A percentile compares a stretch with the other conserved stretches of the same genome.
These are phyloP conservation scores for Diplodus puntazzo DNA, from an alignment of 2,797 vertebrate species.

Conservation along the genomic window DNA sequence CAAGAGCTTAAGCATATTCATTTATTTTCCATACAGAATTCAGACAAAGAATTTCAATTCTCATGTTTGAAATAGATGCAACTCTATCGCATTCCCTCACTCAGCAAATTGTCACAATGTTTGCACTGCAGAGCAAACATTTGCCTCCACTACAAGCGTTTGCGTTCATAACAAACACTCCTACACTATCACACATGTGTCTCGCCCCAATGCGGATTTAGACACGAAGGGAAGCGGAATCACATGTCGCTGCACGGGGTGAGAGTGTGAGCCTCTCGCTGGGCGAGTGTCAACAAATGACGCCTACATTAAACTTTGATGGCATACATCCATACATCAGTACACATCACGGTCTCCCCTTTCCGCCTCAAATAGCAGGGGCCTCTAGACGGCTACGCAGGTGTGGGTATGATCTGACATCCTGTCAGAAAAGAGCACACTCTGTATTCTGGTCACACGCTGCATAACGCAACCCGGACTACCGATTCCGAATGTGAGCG, in stretches of 20 bases:
- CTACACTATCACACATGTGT: constrained; percentile 21
- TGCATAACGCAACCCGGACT: constrained; percentile 36
- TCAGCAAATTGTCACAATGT: constrained; percentile 55
- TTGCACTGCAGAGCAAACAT: constrained; percentile 55
- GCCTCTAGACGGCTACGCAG: constrained; percentile 12
- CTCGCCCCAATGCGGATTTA: background rate
- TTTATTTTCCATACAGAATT: constrained; percentile 25
- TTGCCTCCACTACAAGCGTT: constrained; percentile 31
- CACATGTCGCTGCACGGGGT: constrained; percentile 36
- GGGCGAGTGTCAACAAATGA: constrained; percentile 63
- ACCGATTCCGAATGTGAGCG: constrained; percentile 24
- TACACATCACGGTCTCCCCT: constrained; percentile 38
- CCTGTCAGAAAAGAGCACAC: constrained; percentile 48
- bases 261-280: constrained; percentile 36
- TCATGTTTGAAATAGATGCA: constrained; percentile 30
- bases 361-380: constrained; percentile 40
- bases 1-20: constrained; percentile 30
- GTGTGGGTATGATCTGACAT: constrained; percentile 50
- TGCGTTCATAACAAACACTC: constrained; percentile 53
- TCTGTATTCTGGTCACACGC: constrained; percentile 68
- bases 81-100: constrained; percentile 8
- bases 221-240: constrained; percentile 36
- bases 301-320: constrained; percentile 71
- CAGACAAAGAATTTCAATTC: background rate
- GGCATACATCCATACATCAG: constrained; percentile 61